Base-by-base conservation (phyloP, 2,113 vertebrate species). In the Pituophis catenifer region DNA sequence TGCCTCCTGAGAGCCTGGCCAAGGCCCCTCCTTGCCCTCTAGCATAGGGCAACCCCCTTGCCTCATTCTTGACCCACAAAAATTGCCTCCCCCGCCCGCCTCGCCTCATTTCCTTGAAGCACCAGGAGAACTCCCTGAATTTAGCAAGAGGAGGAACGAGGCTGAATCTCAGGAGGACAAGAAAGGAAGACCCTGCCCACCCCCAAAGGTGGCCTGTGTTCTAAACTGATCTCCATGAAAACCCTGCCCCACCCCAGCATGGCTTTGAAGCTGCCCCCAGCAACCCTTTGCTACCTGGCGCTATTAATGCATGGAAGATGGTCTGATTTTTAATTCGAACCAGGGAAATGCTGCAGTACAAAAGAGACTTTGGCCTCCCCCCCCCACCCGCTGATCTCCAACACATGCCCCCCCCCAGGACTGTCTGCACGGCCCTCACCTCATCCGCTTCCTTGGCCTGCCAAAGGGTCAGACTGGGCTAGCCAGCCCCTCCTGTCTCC, bases 201-300 rank as follows among this genome's bases (percentile, higher is more conserved):
- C 52, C 58, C 59, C 0, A 62, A 62, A 62, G 26, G 62, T 29
- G 59, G 24, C 59, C 24, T 29, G 23, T 62, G 29, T 70, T 33
- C 65, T 75, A 33, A 94, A 93, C 44, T 86, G 33, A 86, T 93
- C 75, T 81, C 86, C 54, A 13, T 8, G 6, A 1, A 21, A 23
- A 15, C 11, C 57, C 17, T 5, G 58, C 86, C 96, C 89, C 38
- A 50, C 75, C 59, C 93, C 91, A 59, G 33, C 65, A 91, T 94
- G 90, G 50, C 95, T 95, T 96, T 95, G 95, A 95, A 95, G 95
- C 94, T 95, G 91, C 55, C 95, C 92, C 92, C 93, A 96, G 93
- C 93, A 96, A 94, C 94, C 96, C 94, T 91, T 8, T 89, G 92
- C 93, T 95, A 95, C 96, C 95, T 94, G 94, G 94, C 85, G 13